Base-by-base conservation (phyloP, 2,888 invertebrate species). In the Steinernema hermaphroditum region DNA sequence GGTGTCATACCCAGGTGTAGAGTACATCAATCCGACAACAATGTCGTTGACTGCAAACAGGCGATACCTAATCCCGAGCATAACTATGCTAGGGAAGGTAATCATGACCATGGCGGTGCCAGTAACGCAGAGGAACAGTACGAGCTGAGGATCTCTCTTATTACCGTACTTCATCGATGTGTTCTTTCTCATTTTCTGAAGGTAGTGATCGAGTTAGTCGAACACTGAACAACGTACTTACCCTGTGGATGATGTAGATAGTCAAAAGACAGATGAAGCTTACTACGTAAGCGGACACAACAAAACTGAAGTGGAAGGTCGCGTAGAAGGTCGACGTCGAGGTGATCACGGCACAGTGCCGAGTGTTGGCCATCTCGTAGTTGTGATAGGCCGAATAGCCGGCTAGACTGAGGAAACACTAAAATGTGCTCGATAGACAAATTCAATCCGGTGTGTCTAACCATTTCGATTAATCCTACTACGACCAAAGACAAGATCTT, bases 251-350 rank as follows among this genome's bases (percentile, higher is more conserved):
- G 49, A 41, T 14, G 41, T 29, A 43, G 19, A 73, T 69, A 24
- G 29, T 72, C 34, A 70, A 44, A 14, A 73, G 68, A 16, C 71
- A 73, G 34, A 72, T 16, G 41, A 73, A 73, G n/a, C 49, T 49
- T 19, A 43, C 57, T 12, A 34, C 41, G 57, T 73, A 73, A n/a
- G 73, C 73, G 54, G 44, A 41, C 8, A 70, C 46, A 19, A 70
- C 70, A 32, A 73, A 71, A 16, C 71, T 50, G 49, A 73, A 73
- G 71, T 73, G 73, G 43, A 73, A 73, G 19, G 73, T 73, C 27
- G 68, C 29, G 34, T 68, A 73, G 41, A 34, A 44, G 70, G 41
- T 37, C 12, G 71, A 29, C 19, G 73, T 73, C 22, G 73, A 73
- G 22, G 73, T 46, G n/a, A 73, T 73, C 29, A 73, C 69, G 4